Percentiles rank a stretch among this genome's conserved stretches.
Evolutionary conservation across 2,113 vertebrate genomes (phyloP).

Genomic region (Cyanocitta stelleri): DNA sequence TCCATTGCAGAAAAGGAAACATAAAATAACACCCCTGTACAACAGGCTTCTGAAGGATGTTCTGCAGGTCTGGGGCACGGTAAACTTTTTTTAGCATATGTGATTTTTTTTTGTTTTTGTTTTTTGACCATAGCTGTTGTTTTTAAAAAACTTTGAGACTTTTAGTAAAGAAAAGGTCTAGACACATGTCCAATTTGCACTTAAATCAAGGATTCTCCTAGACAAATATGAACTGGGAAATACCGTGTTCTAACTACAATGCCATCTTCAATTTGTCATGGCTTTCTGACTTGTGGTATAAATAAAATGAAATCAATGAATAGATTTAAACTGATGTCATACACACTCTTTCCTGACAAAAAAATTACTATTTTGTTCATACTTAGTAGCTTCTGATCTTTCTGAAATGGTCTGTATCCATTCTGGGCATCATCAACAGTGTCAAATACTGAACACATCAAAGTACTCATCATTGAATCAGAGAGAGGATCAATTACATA

Average conservation of each 20-base stretch:
- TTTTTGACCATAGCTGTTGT: background rate
- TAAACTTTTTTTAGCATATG: background rate
- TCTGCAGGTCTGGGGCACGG: background rate
- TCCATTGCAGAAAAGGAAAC: background rate
- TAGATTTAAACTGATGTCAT: background rate
- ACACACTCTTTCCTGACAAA: background rate
- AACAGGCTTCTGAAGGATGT: background rate
- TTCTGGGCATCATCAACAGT: background rate
- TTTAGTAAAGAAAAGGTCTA: background rate
- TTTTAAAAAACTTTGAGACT: background rate
- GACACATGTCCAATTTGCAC: background rate
- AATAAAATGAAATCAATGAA: background rate
- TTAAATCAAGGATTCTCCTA: background rate
- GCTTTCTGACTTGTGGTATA: background rate
- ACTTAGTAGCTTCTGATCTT: background rate
- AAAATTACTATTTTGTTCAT: background rate
- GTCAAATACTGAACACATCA: background rate
- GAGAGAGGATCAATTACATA: background rate
- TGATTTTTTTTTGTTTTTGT: background rate
- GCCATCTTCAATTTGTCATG: background rate
- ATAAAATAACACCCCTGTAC: background rate
- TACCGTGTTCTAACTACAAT: background rate
- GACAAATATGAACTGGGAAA: background rate
- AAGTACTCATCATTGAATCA: background rate
- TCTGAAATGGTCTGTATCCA: background rate